These are phyloP conservation scores for Channa maculata DNA, from an alignment of 2,113 vertebrate species.

Conservation along the genomic window DNA sequence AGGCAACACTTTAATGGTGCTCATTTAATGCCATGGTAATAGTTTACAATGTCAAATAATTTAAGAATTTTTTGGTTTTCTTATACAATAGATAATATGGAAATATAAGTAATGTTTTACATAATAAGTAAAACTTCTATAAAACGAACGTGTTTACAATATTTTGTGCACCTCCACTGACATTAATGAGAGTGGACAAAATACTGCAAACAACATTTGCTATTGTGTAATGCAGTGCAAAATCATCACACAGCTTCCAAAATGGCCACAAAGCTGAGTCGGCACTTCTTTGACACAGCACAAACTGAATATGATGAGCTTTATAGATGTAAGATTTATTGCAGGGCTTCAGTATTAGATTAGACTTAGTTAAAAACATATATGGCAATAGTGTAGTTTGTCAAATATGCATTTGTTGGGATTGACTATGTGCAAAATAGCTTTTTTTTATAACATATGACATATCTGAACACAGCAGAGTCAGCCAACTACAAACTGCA, in stretches of 20 bases:
- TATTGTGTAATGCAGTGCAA: constrained; percentile 18
- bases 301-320: constrained; percentile 28
- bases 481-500: constrained; percentile 37
- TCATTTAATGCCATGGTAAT: too few relatives aligned
- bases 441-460: constrained; percentile 16
- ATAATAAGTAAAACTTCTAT: not conserved
- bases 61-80: not conserved
- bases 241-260: constrained; percentile 5
- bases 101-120: too few relatives aligned
- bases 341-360: constrained; percentile 5
- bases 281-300: constrained; percentile 32
- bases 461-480: constrained; percentile 9
- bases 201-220: constrained; percentile 7
- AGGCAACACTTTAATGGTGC: too few relatives aligned
- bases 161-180: not conserved
- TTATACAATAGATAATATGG: too few relatives aligned
- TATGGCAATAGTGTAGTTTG: not conserved
- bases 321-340: constrained; percentile 25
- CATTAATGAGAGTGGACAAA: constrained; percentile 28
- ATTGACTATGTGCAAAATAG: not conserved
- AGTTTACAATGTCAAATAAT: not conserved
- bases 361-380: not conserved
- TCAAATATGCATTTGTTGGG: not conserved
- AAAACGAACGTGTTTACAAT: not conserved
- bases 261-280: constrained; percentile 39